These are phyloP conservation scores for Mactra quadrangularis DNA, from an alignment of 1,140 invertebrate genomes.

Conservation along the genomic window DNA sequence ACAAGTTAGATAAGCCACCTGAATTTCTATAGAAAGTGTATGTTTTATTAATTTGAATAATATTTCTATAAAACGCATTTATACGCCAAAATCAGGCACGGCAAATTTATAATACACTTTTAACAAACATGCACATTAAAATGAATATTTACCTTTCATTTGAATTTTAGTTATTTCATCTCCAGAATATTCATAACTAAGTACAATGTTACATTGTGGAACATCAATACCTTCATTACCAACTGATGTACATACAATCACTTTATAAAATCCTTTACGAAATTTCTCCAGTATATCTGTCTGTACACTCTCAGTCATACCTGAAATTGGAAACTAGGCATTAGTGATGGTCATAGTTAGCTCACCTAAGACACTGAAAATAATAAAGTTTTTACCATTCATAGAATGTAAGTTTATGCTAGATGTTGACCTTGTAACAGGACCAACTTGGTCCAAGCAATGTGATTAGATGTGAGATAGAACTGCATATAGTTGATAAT, in stretches of 20 bases:
- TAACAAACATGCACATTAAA: background rate
- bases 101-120: no score
- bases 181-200: slow-evolving; percentile 82
- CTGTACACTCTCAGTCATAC: slow-evolving; percentile 70
- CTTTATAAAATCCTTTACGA: slow-evolving; percentile 60
- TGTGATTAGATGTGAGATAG: no score
- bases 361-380: background rate
- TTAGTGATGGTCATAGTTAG: background rate
- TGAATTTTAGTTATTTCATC: slow-evolving; percentile 83
- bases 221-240: slow-evolving; percentile 84
- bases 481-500: no score
- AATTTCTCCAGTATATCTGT: slow-evolving; percentile 64
- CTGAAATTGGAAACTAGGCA: slow-evolving; percentile 56
- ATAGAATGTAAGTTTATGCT: background rate
- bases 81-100: no score
- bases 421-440: no score
- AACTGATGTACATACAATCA: slow-evolving; percentile 80
- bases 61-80: no score
- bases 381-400: background rate
- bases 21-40: no score
- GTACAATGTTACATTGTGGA: slow-evolving; percentile 81
- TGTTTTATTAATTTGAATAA: no score
- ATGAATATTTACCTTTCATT: slow-evolving; percentile 76
- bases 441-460: no score
- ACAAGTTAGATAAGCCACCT: no score